A percentile compares a stretch with the other conserved stretches of the same genome.
Evolutionary conservation across 1,140 invertebrate species (phyloP).

Genomic region (Drosophila persimilis): DNA sequence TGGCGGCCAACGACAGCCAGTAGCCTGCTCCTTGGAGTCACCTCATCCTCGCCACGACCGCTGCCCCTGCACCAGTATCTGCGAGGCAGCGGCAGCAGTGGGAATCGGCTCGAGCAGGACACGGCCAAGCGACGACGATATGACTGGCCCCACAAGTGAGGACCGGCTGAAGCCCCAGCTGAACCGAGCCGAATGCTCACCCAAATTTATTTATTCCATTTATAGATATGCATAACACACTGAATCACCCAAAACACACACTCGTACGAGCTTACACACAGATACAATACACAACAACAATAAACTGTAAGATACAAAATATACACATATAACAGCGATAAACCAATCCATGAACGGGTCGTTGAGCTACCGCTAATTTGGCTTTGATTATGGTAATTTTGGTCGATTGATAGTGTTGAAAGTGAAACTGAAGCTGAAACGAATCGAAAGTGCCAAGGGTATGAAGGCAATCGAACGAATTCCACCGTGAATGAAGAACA

Average conservation of each 20-base stretch:
- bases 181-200: no score
- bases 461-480: slow-evolving; percentile 19
- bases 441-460: slow-evolving; percentile 20
- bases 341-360: slow-evolving; percentile 38
- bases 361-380: slow-evolving; percentile 53
- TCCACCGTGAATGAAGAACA: slow-evolving; percentile 1
- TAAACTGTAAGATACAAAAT: slow-evolving; percentile 22
- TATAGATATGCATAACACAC: slow-evolving; percentile 1
- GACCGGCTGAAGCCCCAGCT: no score
- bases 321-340: slow-evolving; percentile 9
- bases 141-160: slow-evolving; percentile 53
- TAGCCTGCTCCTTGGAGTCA: slow-evolving; percentile 15
- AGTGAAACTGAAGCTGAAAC: slow-evolving; percentile 40
- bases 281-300: slow-evolving; percentile 15
- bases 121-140: slow-evolving; percentile 19
- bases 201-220: slow-evolving; percentile 13
- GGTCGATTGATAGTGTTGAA: slow-evolving; percentile 12
- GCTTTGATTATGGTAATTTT: slow-evolving; percentile 36
- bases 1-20: slow-evolving; percentile 57
- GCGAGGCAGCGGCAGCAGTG: background rate
- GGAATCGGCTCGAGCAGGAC: slow-evolving; percentile 36
- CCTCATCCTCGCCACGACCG: slow-evolving; percentile 63
- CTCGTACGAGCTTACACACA: slow-evolving; percentile 9
- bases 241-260: slow-evolving; percentile 13
- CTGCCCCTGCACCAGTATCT: slow-evolving; percentile 66